These are phyloP conservation scores for Mechanitis mazaeus DNA, from an alignment of 2,888 invertebrate genomes.

Conservation along the genomic window DNA sequence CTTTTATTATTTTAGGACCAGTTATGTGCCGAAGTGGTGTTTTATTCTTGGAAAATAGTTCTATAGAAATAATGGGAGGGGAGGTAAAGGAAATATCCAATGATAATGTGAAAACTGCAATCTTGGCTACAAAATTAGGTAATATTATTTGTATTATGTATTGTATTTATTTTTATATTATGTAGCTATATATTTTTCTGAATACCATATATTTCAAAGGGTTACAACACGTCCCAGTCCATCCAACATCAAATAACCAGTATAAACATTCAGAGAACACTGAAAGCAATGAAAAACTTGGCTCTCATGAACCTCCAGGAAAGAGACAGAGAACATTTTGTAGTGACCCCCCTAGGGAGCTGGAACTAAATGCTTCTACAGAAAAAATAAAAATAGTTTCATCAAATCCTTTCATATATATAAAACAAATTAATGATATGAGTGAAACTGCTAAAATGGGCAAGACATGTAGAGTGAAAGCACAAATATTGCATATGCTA, in stretches of 20 bases:
- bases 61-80: conserved; percentile 81
- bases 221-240: not conserved
- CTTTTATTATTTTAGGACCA: conserved; percentile 65
- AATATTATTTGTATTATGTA: not conserved
- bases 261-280: not conserved
- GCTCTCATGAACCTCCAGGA: conserved; percentile 10
- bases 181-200: no score
- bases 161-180: not conserved
- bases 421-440: conserved; percentile 63
- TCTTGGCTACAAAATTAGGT: conserved; percentile 77
- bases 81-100: conserved; percentile 80
- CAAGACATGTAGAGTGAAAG: conserved; percentile 74
- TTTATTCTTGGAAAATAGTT: conserved; percentile 78
- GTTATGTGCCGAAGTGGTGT: conserved; percentile 83
- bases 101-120: conserved; percentile 77
- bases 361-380: not conserved
- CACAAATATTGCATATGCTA: conserved; percentile 71
- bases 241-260: not conserved
- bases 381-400: conserved; percentile 18
- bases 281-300: not conserved
- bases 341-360: conserved; percentile 24
- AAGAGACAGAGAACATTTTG: conserved; percentile 17
- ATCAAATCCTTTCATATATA: conserved; percentile 61
- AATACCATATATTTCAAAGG: not conserved
- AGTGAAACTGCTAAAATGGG: conserved; percentile 45